Base-by-base conservation (phyloP, 2,113 vertebrate species). In the Tylochromis polylepis region DNA sequence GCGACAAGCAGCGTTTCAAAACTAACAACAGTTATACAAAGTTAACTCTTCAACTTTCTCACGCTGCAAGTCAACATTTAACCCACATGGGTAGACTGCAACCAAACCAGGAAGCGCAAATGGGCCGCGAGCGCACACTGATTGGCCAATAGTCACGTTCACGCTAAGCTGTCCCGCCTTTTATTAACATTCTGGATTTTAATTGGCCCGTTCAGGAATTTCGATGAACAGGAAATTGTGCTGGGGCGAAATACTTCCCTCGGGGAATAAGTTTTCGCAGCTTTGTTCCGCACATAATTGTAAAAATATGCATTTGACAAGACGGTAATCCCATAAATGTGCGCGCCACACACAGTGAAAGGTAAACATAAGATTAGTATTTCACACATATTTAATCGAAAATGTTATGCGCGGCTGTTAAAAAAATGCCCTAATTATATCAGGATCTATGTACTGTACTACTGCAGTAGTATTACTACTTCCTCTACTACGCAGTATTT, bases 381-480 rank as follows among this genome's bases (percentile, higher is more conserved):
- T 93, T 92, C 87, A 83, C 57, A 43, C 15, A 18, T 88, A 83
- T 91, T 91, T 24, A 72, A 62, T 12, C 11, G 16, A 41, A 58
- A 77, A 87, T 14, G 2, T 87, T 70, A 53, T 18, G 75, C 49
- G 31, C 75, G 70, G 56, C 31, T 84, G 57, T 65, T 46, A 3
- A 49, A 79, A 85, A 86, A 67, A 3, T 16, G 70, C 38, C 22
- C 31, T 46, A 85, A 85, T 83, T 85, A 83, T 57, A 89, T 31
- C 78, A 90, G 94, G 94, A 93, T 86, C 94, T 24, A 91, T 94
- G 79, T 90, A 93, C 81, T 93, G 92, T 70, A 93, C 49, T 95
- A 95, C 94, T 95, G 93, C 92, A 94, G 93, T 95, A 95, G 92
- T 95, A 95, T 91, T 95, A 93, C 93, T 95, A 95, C 95, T 95